These are phyloP conservation scores for Apeira syringaria DNA, from an alignment of 2,888 invertebrate genomes.

Conservation along the genomic window DNA sequence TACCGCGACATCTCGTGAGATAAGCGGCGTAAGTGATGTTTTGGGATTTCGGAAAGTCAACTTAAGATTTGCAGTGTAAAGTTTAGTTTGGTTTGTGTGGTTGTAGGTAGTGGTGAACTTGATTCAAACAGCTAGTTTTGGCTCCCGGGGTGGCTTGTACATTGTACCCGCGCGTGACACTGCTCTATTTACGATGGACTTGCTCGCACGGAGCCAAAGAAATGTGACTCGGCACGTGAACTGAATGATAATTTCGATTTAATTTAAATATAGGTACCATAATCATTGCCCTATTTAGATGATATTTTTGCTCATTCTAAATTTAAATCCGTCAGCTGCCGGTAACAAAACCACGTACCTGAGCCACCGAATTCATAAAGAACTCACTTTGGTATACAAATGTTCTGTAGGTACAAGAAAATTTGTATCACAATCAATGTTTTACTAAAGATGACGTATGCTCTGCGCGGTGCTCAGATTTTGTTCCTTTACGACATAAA, in stretches of 20 bases:
- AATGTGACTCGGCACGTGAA: constrained; percentile 48
- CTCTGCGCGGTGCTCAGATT: too few relatives aligned
- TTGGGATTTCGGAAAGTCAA: constrained; percentile 11
- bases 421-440: too few relatives aligned
- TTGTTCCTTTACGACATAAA: too few relatives aligned
- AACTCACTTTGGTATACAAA: too few relatives aligned
- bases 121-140: constrained; percentile 73
- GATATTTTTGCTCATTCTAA: too few relatives aligned
- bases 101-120: constrained; percentile 41
- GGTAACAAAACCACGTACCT: too few relatives aligned
- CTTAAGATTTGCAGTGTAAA: constrained; percentile 24
- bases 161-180: constrained; percentile 78
- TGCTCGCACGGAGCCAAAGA: constrained; percentile 56
- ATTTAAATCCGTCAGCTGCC: too few relatives aligned
- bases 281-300: too few relatives aligned
- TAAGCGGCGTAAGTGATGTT: constrained; percentile 24
- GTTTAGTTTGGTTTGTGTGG: constrained; percentile 33
- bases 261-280: too few relatives aligned
- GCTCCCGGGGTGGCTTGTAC: constrained; percentile 80
- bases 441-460: too few relatives aligned
- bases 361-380: too few relatives aligned
- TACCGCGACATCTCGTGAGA: background rate
- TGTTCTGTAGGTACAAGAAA: too few relatives aligned
- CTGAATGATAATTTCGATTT: constrained; percentile 8
- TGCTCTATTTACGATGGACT: constrained; percentile 75